A percentile compares a stretch with the other conserved stretches of the same genome.
Conservation (phyloP, 2,888 invertebrate genomes). For the Hemicrepidius hirtus region DNA sequence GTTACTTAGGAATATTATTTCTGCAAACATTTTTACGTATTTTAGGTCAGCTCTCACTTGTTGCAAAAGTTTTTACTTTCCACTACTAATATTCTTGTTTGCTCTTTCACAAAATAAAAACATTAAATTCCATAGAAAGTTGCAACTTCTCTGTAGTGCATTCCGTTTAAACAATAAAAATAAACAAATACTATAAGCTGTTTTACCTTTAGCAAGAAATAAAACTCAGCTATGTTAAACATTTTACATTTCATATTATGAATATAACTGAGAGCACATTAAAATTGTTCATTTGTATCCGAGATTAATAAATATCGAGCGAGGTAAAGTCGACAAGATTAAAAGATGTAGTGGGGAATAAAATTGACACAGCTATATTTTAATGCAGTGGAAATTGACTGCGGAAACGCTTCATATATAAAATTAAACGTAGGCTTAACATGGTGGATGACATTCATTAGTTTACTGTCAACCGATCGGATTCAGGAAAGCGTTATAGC, state of each 20-base stretch:
- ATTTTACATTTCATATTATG: slow-evolving; percentile 9
- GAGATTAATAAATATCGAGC: slow-evolving; percentile 31
- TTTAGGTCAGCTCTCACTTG: not conserved
- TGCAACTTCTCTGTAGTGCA: not conserved
- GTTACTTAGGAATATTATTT: too few species aligned
- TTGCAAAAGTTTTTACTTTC: slow-evolving; percentile 7
- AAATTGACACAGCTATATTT: slow-evolving; percentile 18
- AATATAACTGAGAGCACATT: slow-evolving; percentile 19
- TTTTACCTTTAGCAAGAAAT: slow-evolving; percentile 7
- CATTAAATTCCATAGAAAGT: not conserved
- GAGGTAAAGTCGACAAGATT: slow-evolving; percentile 27
- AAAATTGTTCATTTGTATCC: slow-evolving; percentile 2
- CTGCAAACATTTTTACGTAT: too few species aligned
- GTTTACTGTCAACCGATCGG: not conserved
- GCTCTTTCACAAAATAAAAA: not conserved
- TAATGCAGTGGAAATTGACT: slow-evolving; percentile 14
- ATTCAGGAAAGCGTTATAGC: slow-evolving; percentile 1
- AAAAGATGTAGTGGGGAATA: not conserved
- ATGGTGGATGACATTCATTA: not conserved
- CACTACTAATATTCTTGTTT: not conserved
- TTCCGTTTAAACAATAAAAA: not conserved
- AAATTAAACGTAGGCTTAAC: not conserved
- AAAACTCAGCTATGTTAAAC: slow-evolving; percentile 2
- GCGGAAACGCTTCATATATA: not conserved
- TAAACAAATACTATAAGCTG: not conserved